Evolutionary conservation across 2,113 vertebrate species (phyloP).

Genomic region (Chloropsis hardwickii): DNA sequence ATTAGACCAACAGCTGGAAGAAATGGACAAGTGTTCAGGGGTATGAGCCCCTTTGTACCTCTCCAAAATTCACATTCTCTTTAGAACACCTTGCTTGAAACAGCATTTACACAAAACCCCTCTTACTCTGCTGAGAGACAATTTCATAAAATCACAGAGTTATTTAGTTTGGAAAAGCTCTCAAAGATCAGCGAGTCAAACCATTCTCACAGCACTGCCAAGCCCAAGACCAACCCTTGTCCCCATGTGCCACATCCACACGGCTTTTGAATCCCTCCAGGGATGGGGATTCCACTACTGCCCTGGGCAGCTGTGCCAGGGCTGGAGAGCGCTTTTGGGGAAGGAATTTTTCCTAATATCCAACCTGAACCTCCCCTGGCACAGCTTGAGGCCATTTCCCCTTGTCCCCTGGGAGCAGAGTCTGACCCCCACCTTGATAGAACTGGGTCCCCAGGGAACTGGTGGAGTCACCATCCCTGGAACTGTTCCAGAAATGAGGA

Average conservation of each 20-base stretch:
- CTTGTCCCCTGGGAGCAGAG: background rate
- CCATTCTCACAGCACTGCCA: background rate
- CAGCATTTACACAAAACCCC: background rate
- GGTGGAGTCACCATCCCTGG: background rate
- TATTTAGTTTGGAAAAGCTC: background rate
- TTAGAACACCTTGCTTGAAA: background rate
- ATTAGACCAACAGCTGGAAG: background rate
- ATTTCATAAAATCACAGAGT: background rate
- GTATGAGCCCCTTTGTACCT: background rate
- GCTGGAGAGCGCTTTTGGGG: accelerated
- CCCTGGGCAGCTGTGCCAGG: background rate
- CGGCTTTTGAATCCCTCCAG: background rate
- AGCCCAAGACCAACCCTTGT: background rate
- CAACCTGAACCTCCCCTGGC: background rate
- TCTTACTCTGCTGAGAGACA: background rate
- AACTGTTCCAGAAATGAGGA: background rate
- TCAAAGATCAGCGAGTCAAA: background rate
- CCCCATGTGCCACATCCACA: background rate
- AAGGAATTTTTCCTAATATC: background rate
- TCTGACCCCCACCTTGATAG: accelerated
- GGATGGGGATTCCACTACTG: background rate
- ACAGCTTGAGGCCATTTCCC: accelerated
- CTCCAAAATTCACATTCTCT: conserved; percentile 28
- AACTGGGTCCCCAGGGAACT: background rate
- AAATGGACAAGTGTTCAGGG: background rate